Evolutionary conservation across 2,113 vertebrate genomes (phyloP), one percentile per base, ranked within the genome.

Genomic region (Sinocyclocheilus rhinocerous): DNA sequence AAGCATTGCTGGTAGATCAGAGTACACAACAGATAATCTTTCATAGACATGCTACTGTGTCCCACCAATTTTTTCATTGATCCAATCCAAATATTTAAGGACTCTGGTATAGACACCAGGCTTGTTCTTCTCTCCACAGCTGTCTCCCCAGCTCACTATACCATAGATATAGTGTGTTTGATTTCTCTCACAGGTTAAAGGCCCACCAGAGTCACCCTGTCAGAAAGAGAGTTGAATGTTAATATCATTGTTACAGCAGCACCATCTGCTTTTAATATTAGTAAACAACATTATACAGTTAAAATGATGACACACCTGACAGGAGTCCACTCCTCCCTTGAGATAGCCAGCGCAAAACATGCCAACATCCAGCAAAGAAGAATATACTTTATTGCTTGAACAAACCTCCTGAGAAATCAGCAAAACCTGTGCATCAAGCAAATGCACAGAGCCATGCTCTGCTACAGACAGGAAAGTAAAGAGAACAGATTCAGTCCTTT

Each of bases 141-240:
- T 89, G 9, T 96, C 94, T 11, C 98, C 98, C 98, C 98, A 99
- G 92, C 97, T 99, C 87, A 99, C 97, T 13, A 99, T 81, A n/a
- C 98, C 98, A 0, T 97, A 97, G 8, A 97, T 1, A 0, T 95
- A 94, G 75, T 92, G 91, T 52, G 83, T 88, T 0, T 85, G 91
- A 0, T 96, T 90, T 76, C 86, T 87, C 36, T 92, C 75, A 84
- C 98, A 99, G 10, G 95, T 96, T 87, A 99, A 87, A 1, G 98
- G 97, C 15, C 98, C 97, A 67, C 98, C 97, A 0, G 98, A 99
- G 90, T 99, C 98, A 22, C 97, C 97, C 98, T 99, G 88, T 63
- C 91, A 91, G 81, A 90, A 42, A 61, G 84, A 29, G 3, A 42
- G 55, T 13, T 79, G 4, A 6, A 59, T 13, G 16, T 70, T 72